Percentiles rank a stretch among this genome's conserved stretches.
These are phyloP conservation scores for Polyommatus iphigenia DNA, from an alignment of 2,888 invertebrate genomes.

Conservation along the genomic window DNA sequence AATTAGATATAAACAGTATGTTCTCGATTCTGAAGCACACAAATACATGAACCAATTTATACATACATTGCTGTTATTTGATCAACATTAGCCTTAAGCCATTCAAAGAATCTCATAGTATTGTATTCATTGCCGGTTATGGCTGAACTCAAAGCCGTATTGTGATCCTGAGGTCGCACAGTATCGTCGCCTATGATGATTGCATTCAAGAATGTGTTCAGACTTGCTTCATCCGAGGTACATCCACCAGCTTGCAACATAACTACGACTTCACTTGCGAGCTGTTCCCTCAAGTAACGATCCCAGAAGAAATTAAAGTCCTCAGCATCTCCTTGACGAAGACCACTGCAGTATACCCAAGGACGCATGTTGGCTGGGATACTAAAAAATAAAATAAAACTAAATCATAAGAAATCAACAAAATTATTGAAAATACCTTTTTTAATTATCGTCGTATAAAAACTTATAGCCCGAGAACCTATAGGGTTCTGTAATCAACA, in stretches of 20 bases:
- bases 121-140: slow-evolving; percentile 78
- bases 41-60: background rate
- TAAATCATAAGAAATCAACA: too few species aligned
- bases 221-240: slow-evolving; percentile 70
- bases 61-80: slow-evolving; percentile 47
- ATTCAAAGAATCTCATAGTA: slow-evolving; percentile 75
- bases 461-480: too few species aligned
- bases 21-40: background rate
- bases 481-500: too few species aligned
- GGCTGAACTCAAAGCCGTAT: slow-evolving; percentile 69
- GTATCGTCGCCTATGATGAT: slow-evolving; percentile 51
- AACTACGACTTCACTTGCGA: slow-evolving; percentile 84
- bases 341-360: slow-evolving; percentile 87
- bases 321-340: slow-evolving; percentile 80
- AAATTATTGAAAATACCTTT: too few species aligned
- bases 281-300: slow-evolving; percentile 78
- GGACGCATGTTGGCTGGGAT: slow-evolving; percentile 76
- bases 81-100: slow-evolving; percentile 63
- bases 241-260: slow-evolving; percentile 86
- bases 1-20: background rate
- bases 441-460: too few species aligned
- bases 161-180: slow-evolving; percentile 68
- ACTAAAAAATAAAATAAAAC: slow-evolving; percentile 36
- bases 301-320: slow-evolving; percentile 86
- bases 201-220: slow-evolving; percentile 54